Conservation (phyloP, 1,140 invertebrate species). For the Batillaria attramentaria region DNA sequence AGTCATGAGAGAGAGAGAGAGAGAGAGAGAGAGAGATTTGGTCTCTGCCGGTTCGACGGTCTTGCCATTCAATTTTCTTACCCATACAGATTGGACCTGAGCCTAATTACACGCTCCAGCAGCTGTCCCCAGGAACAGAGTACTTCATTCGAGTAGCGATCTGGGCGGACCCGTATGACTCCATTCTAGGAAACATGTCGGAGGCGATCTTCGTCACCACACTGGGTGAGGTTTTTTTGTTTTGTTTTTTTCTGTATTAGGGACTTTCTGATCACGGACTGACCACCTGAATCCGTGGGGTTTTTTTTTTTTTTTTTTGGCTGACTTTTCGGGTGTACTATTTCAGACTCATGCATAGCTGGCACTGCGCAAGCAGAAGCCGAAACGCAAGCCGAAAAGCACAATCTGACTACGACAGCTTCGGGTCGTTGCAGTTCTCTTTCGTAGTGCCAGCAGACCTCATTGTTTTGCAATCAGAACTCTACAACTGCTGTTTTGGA, state of each 20-base stretch:
- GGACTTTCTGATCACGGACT: neutral
- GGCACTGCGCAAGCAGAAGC: no score
- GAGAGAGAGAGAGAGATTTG: neutral
- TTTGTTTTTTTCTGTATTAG: neutral
- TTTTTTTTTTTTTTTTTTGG: no score
- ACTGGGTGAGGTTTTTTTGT: slow-evolving; percentile 8
- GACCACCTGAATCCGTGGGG: no score
- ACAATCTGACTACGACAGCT: no score
- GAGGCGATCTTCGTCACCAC: slow-evolving; percentile 30
- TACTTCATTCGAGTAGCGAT: slow-evolving; percentile 37
- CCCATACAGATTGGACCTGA: slow-evolving; percentile 29
- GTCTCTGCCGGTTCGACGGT: neutral
- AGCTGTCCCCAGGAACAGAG: slow-evolving; percentile 27
- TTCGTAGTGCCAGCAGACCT: no score
- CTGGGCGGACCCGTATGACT: slow-evolving; percentile 15
- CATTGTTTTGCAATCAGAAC: no score
- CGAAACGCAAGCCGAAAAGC: no score
- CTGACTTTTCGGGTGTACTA: no score
- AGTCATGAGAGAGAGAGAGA: neutral
- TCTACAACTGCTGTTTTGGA: neutral
- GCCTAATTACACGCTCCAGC: slow-evolving; percentile 23
- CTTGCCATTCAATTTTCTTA: slow-evolving; percentile 2
- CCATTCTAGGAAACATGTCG: slow-evolving; percentile 27
- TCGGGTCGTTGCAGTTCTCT: no score
- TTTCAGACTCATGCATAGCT: no score